Base-by-base conservation (phyloP, 2,113 vertebrate genomes). In the Lepidothrix coronata region DNA sequence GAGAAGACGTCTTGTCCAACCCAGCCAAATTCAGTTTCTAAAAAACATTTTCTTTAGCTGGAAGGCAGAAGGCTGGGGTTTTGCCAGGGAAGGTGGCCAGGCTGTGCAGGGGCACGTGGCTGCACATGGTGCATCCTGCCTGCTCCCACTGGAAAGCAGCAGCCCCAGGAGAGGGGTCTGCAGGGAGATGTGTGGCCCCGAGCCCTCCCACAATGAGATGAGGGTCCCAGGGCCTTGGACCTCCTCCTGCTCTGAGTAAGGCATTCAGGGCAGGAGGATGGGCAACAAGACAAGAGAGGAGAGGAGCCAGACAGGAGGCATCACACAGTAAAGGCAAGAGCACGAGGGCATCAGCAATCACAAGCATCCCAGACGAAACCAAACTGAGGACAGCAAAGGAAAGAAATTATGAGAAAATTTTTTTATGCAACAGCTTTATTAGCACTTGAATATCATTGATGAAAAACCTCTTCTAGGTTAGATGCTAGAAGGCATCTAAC, bases 41-140 rank as follows among this genome's bases (percentile, higher is more conserved):
- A 55, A 91, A 91, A 96, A 88, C 57, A 95, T 96, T 95, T 95
- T 93, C 86, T 94, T 97, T 94, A 90, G 81, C 93, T 95, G 57
- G 88, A 95, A 94, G 67, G 81, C 91, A 85, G 72, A 80, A 73
- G 24, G 12, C 75, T 86, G 68, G 27, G 28, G 5, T 66, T 93
- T 82, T 0, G 0, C 71, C 5, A 4, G 25, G 33, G 27, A 93
- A 79, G 25, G 37, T 7, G 1, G 54, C 7, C 28, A 76, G 58
- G 43, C 15, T 2, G 30, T 3, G 0, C 24, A 39, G 24, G 6
- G 35, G 24, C 5, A 1, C 1, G 1, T 41, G 74, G 43, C 61
- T 2, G 0, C 2, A 0, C 1, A 1, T 20, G 10, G 20, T 54
- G 17, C 71, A 65, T 39, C 61, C 41, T 77, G 18, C n/a, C n/a